Base-by-base conservation (phyloP, 2,888 invertebrate genomes). In the Lysandra coridon region DNA sequence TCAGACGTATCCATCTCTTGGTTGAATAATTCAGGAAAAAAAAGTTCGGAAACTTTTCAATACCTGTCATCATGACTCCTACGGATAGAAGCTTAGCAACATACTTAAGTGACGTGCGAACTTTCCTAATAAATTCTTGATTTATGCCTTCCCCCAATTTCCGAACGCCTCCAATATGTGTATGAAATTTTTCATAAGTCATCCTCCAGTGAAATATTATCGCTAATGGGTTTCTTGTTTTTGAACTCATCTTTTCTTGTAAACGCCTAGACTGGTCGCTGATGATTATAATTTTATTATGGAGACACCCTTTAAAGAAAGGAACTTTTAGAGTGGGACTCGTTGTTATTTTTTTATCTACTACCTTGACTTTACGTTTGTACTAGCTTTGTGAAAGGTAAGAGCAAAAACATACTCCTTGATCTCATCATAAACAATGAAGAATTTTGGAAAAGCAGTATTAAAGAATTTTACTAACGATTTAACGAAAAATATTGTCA, bases 51-150 rank as follows among this genome's bases (percentile, higher is more conserved):
- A 49, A 75, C 75, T 53, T 75, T 49, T 49, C 75, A 75, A 75
- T 75, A 75, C 75, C 75, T 75, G 75, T 75, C 75, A 75, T 75
- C 75, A 10, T 49, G n/a, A 75, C 23, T 75, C 49, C 53, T 33
- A 49, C 75, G 49, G 75, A 49, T 74, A 74, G 75, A 53, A 30
- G 75, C 75, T 75, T 75, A 75, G 75, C 49, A 75, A 75, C 75
- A 75, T 75, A 75, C 75, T 75, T 75, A 75, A 33, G 49, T 75
- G 75, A 75, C 75, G 75, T 4, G 75, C 14, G 75, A 75, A 75
- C 75, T 75, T 75, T 75, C 30, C 49, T 75, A 49, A 75, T 75
- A 75, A 75, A 49, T 75, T 75, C 23, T 75, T 75, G 75, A 75
- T 75, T 75, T 49, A 75, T 75, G 44, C 75, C 49, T 57, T 17